Conservation (phyloP, 2,797 vertebrate genomes). For the Aselliscus stoliczkanus region DNA sequence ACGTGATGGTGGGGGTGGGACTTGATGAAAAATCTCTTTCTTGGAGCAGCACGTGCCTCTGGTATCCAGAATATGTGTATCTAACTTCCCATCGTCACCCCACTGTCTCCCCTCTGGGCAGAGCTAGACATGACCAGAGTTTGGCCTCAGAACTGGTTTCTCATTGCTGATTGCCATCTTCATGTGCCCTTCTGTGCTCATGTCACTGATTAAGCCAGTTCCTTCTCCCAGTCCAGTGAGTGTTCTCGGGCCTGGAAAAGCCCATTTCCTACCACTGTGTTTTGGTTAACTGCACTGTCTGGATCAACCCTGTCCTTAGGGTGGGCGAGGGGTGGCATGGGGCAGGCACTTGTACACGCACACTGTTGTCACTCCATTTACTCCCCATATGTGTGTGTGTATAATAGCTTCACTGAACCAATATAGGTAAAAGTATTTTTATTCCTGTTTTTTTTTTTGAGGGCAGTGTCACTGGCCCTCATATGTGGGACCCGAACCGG, state of each 20-base stretch:
- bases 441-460: too few species aligned
- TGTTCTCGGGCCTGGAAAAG: background rate
- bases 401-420: background rate
- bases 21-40: background rate
- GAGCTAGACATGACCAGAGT: background rate
- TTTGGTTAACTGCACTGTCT: background rate
- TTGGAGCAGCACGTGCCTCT: background rate
- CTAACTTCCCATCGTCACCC: background rate
- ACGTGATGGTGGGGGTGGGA: background rate
- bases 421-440: background rate
- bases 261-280: background rate
- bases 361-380: background rate
- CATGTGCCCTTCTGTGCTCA: background rate
- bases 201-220: background rate
- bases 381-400: background rate
- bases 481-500: too few species aligned
- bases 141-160: background rate
- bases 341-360: background rate
- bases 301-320: background rate
- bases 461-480: too few species aligned
- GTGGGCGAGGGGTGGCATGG: background rate
- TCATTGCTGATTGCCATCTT: background rate
- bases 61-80: background rate
- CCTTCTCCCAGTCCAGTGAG: background rate
- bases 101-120: background rate